Percentiles rank a stretch among this genome's conserved stretches.
These are phyloP conservation scores for Colinus virginianus DNA, from an alignment of 2,113 vertebrate species.

Conservation along the genomic window DNA sequence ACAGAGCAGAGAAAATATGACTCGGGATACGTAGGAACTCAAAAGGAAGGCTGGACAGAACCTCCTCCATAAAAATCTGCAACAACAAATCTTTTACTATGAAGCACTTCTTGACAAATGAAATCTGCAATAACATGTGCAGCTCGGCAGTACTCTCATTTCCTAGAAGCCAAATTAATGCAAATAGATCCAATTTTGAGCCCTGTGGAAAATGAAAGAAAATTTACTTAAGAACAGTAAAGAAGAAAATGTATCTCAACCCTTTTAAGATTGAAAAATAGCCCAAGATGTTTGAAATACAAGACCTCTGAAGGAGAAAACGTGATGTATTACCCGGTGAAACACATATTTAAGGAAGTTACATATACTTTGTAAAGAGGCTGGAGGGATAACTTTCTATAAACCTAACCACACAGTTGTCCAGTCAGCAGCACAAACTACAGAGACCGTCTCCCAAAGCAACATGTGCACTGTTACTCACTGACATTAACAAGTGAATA, in stretches of 20 bases:
- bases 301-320: not conserved
- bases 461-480: not conserved
- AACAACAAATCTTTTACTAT: not conserved
- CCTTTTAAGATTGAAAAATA: not conserved
- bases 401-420: not conserved
- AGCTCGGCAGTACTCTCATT: not conserved
- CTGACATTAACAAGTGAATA: not conserved
- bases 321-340: not conserved
- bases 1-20: not conserved
- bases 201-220: not conserved
- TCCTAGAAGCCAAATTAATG: not conserved
- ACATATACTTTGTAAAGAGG: not conserved
- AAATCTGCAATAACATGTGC: not conserved
- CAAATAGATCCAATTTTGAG: not conserved
- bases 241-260: not conserved
- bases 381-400: not conserved
- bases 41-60: not conserved
- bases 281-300: not conserved
- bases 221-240: constrained; percentile 4
- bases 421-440: not conserved
- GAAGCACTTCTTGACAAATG: not conserved
- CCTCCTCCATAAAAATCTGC: not conserved
- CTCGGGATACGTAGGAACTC: not conserved
- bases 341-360: not conserved
- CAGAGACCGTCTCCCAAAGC: not conserved